These are phyloP conservation scores for Calliopum simillimum DNA, from an alignment of 2,888 invertebrate genomes.

Conservation along the genomic window DNA sequence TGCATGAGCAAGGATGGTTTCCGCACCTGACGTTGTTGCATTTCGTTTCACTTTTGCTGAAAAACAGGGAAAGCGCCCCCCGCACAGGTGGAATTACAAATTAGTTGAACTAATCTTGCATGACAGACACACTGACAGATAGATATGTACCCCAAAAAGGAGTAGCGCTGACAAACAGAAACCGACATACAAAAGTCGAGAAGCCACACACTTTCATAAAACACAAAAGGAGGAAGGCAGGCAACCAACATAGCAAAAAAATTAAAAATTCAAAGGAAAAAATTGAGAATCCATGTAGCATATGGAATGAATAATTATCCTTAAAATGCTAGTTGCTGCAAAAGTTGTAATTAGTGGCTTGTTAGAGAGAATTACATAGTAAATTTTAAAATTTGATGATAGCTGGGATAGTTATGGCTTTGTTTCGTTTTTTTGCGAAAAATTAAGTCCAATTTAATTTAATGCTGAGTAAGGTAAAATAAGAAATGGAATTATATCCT, in stretches of 20 bases:
- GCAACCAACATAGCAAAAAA: not conserved
- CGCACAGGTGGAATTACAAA: constrained; percentile 22
- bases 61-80: not conserved
- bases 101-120: constrained; percentile 15
- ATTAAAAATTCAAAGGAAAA: not conserved
- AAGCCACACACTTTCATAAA: not conserved
- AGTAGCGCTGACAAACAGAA: not conserved
- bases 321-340: constrained; percentile 13
- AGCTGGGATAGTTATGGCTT: too few relatives aligned
- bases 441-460: too few relatives aligned
- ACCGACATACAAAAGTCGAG: not conserved
- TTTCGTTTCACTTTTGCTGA: not conserved
- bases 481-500: too few relatives aligned
- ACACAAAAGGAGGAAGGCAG: not conserved
- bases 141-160: not conserved
- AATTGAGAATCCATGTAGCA: not conserved
- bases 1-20: constrained; percentile 15
- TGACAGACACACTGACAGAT: constrained; percentile 9
- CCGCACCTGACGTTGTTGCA: constrained; percentile 11
- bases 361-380: constrained; percentile 7
- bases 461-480: too few relatives aligned
- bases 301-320: not conserved
- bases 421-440: too few relatives aligned
- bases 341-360: constrained; percentile 16
- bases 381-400: too few relatives aligned